Base-by-base conservation (phyloP, 2,113 vertebrate species). In the Pelvicachromis taeniatus region DNA sequence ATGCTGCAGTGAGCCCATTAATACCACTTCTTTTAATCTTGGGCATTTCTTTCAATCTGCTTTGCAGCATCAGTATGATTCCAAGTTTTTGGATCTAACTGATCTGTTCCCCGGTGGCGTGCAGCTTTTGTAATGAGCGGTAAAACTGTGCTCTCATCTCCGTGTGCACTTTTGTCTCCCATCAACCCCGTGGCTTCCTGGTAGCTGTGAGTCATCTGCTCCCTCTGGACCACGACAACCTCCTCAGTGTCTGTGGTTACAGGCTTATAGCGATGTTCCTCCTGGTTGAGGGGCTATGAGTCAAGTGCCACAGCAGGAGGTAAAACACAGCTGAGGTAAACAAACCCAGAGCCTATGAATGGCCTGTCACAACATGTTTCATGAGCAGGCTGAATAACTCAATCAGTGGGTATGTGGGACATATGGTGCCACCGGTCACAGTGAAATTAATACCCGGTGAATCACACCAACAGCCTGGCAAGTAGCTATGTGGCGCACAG, bases 351-450 rank as follows among this genome's bases (percentile, higher is more conserved):
- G 81, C 68, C 85, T 63, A 81, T 75, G 31, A 77, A 77, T 26
- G 86, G 83, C 90, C 89, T 94, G 94, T 95, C 95, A 93, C 88
- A 95, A 93, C 92, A 93, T 42, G 79, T 93, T 94, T 87, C 82
- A 29, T 40, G 82, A 77, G 79, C 85, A 40, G 82, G 68, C 52
- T 4, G 79, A 81, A 94, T 87, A 88, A 92, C 89, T 95, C 92
- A 91, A 91, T 93, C 85, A 88, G 56, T 4, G 85, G 80, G 31
- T 77, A 86, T 85, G 82, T 54, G 84, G 89, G 90, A 88, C 94
- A 92, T 92, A 95, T 89, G 92, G 89, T 88, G 86, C 78, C 85
- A 80, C 79, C n/a, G 85, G 84, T 89, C 94, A 89, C 80, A 68
- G 86, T 85, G 77, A 89, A 90, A 90, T 88, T 40, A 86, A 91